These are phyloP conservation scores for Hyalella azteca DNA, from an alignment of 2,888 invertebrate species.

Conservation along the genomic window DNA sequence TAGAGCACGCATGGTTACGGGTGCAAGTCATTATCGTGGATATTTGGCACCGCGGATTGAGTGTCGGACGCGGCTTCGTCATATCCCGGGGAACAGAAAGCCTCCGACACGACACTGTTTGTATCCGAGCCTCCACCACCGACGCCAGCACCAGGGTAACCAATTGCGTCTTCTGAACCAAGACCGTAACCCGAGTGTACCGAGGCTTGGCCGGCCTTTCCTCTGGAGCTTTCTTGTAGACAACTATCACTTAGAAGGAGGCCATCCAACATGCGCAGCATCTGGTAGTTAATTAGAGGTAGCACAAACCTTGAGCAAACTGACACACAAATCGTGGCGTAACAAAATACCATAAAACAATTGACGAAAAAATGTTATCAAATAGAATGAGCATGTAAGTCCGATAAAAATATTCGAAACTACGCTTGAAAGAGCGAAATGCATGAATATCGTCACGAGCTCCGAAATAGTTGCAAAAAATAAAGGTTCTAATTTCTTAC, in stretches of 20 bases:
- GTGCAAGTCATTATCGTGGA: too few relatives aligned
- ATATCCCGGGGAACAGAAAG: constrained; percentile 14
- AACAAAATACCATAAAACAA: too few relatives aligned
- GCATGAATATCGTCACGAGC: too few relatives aligned
- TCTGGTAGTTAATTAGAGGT: constrained; percentile 45
- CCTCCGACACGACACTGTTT: constrained; percentile 13
- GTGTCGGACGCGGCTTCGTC: constrained; percentile 7
- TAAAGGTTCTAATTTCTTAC: too few relatives aligned
- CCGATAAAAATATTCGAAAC: too few relatives aligned
- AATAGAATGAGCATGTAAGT: too few relatives aligned
- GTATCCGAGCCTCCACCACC: constrained; percentile 14
- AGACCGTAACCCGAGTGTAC: not conserved
- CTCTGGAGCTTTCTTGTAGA: constrained; percentile 36
- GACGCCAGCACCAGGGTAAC: not conserved
- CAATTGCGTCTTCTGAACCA: constrained; percentile 1
- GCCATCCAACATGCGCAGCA: constrained; percentile 53
- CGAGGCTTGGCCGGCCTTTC: not conserved
- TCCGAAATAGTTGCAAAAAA: too few relatives aligned
- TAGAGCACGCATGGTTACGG: too few relatives aligned
- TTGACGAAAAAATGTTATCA: too few relatives aligned
- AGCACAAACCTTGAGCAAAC: too few relatives aligned
- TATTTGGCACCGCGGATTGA: constrained; percentile 14
- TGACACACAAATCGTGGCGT: too few relatives aligned
- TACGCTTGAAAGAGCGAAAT: too few relatives aligned
- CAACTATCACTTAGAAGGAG: constrained; percentile 46